Conservation (phyloP, 2,113 vertebrate genomes). For the Calyptommatus sinebrachiatus region DNA sequence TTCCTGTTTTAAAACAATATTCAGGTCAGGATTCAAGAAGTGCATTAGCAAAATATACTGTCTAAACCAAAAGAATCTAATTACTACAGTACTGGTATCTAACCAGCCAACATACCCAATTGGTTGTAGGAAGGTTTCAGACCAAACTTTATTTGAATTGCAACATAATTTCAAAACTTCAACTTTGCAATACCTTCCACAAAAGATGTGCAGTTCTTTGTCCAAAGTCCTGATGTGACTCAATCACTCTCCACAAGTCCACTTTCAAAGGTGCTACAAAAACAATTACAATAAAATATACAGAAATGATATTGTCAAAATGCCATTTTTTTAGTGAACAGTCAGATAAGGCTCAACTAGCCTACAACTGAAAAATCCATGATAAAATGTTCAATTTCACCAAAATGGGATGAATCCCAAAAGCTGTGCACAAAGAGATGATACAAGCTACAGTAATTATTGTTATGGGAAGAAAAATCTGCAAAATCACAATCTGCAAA, state of each 20-base stretch:
- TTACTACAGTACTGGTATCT: background rate
- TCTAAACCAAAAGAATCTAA: background rate
- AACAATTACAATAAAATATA: conserved; percentile 24
- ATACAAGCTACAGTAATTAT: too few relatives aligned
- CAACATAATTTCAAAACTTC: background rate
- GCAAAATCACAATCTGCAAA: too few relatives aligned
- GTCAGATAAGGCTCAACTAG: too few relatives aligned
- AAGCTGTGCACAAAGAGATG: too few relatives aligned
- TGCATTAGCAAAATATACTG: background rate
- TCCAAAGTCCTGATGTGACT: conserved; percentile 22
- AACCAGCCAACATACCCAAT: background rate
- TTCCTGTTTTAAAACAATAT: background rate
- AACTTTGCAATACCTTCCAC: conserved; percentile 68
- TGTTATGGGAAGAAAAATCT: too few relatives aligned
- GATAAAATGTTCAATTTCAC: too few relatives aligned
- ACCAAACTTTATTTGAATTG: background rate
- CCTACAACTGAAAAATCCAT: too few relatives aligned
- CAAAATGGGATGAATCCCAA: too few relatives aligned
- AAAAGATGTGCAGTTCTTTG: conserved; percentile 62
- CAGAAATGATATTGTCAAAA: background rate
- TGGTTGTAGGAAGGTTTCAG: background rate
- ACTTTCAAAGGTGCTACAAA: conserved; percentile 59
- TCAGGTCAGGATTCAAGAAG: background rate
- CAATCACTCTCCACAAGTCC: conserved; percentile 74
- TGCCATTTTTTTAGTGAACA: too few relatives aligned